Conservation (phyloP, 2,797 vertebrate genomes). For the Gymnocypris eckloni region DNA sequence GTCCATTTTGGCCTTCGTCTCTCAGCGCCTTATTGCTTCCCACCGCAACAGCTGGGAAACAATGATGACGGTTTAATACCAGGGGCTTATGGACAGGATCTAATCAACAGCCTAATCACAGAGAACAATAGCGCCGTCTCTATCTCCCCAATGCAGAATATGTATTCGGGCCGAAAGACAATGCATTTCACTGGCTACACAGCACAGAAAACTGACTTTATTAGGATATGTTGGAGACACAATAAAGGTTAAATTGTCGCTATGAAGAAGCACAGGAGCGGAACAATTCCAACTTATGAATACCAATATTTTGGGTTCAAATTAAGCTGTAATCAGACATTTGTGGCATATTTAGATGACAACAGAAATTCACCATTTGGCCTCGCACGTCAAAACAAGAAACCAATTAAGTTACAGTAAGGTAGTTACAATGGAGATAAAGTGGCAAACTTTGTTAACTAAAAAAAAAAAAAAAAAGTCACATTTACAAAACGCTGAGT, state of each 20-base stretch:
- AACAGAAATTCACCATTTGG: not conserved
- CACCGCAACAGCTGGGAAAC: constrained; percentile 58
- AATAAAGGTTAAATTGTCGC: not conserved
- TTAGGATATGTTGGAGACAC: constrained; percentile 17
- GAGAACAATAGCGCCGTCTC: constrained; percentile 63
- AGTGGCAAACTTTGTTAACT: not conserved
- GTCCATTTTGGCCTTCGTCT: constrained; percentile 42
- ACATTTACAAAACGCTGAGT: not conserved
- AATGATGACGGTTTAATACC: constrained; percentile 59
- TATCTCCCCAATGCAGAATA: constrained; percentile 64
- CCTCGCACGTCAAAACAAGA: not conserved
- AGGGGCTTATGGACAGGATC: constrained; percentile 56
- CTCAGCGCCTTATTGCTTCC: constrained; percentile 41
- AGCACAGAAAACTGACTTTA: constrained; percentile 16
- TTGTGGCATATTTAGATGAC: not conserved
- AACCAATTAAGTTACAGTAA: not conserved
- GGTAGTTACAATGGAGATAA: not conserved
- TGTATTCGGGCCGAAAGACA: constrained; percentile 24
- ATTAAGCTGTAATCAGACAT: not conserved
- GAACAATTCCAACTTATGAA: not conserved
- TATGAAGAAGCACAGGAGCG: not conserved
- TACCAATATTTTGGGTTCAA: not conserved
- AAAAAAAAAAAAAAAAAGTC: not conserved
- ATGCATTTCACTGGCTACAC: constrained; percentile 22
- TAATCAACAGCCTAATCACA: constrained; percentile 67